These are phyloP conservation scores for Abrostola tripartita DNA, from an alignment of 2,888 invertebrate genomes.

Conservation along the genomic window DNA sequence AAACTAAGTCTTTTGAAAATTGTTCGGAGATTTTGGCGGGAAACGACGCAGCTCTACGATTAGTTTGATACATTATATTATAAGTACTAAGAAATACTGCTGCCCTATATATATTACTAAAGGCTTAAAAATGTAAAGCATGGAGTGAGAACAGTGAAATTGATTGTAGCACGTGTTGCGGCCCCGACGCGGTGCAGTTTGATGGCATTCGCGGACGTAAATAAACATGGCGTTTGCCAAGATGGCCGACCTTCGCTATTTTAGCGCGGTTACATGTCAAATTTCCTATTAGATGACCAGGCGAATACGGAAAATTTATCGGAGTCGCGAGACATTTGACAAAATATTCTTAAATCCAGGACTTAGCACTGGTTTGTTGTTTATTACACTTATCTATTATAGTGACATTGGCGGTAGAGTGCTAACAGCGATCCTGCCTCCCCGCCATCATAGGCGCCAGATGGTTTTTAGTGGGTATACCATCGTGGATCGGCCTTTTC, in stretches of 20 bases:
- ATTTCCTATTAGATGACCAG: slow-evolving; percentile 72
- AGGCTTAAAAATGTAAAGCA: slow-evolving; percentile 31
- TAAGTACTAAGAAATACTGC: background rate
- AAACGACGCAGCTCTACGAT: background rate
- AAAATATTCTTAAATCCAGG: slow-evolving; percentile 29
- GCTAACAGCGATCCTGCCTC: too few relatives aligned
- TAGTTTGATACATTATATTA: background rate
- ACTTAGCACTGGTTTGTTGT: slow-evolving; percentile 20
- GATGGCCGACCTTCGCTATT: slow-evolving; percentile 86
- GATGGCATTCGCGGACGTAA: slow-evolving; percentile 84
- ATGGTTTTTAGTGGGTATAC: too few relatives aligned
- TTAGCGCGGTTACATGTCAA: slow-evolving; percentile 75
- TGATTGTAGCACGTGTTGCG: slow-evolving; percentile 79
- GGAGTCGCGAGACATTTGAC: slow-evolving; percentile 31
- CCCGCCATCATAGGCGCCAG: too few relatives aligned
- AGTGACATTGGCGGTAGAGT: too few relatives aligned
- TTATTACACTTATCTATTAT: too few relatives aligned
- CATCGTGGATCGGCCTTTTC: too few relatives aligned
- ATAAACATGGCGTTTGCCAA: slow-evolving; percentile 86
- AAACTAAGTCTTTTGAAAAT: background rate
- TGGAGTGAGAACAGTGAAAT: slow-evolving; percentile 61
- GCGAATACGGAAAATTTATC: slow-evolving; percentile 59
- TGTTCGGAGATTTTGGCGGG: background rate
- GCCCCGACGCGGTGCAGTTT: slow-evolving; percentile 79
- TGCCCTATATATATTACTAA: background rate